Conservation (phyloP, 1,140 invertebrate genomes). For the Riptortus pedestris region DNA sequence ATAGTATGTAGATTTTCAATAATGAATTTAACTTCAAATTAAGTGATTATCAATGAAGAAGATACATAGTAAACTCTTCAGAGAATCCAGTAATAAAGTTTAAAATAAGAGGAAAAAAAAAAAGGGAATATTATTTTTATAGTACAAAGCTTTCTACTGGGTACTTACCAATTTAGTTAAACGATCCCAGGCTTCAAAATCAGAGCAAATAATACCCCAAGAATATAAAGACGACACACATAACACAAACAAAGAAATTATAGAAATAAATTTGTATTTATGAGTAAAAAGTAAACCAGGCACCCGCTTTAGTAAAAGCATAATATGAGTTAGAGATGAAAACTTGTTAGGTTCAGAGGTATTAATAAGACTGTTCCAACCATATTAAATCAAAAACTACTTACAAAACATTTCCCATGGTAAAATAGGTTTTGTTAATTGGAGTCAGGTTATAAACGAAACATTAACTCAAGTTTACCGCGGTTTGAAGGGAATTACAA, state of each 20-base stretch:
- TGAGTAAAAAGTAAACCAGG: conserved; percentile 39
- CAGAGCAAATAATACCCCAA: conserved; percentile 48
- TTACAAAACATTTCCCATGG: too few species aligned
- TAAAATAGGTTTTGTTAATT: too few species aligned
- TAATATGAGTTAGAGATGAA: conserved; percentile 17
- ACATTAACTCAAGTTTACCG: too few species aligned
- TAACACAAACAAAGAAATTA: conserved; percentile 31
- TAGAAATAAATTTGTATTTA: conserved; percentile 32
- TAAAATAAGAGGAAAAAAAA: background rate
- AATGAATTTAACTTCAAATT: too few species aligned
- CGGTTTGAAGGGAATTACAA: too few species aligned
- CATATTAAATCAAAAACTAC: too few species aligned
- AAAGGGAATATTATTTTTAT: conserved; percentile 13
- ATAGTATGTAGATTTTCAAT: too few species aligned
- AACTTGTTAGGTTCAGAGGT: too few species aligned
- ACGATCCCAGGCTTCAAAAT: conserved; percentile 44
- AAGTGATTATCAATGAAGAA: too few species aligned
- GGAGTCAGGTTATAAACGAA: too few species aligned
- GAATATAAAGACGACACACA: conserved; percentile 41
- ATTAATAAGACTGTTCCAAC: too few species aligned
- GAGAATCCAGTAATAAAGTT: background rate
- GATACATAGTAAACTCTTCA: background rate
- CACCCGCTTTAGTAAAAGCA: conserved; percentile 37
- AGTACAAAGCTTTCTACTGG: too few species aligned
- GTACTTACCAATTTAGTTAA: conserved; percentile 47